Base-by-base conservation (phyloP, 2,113 vertebrate species). In the Pungitius pungitius region DNA sequence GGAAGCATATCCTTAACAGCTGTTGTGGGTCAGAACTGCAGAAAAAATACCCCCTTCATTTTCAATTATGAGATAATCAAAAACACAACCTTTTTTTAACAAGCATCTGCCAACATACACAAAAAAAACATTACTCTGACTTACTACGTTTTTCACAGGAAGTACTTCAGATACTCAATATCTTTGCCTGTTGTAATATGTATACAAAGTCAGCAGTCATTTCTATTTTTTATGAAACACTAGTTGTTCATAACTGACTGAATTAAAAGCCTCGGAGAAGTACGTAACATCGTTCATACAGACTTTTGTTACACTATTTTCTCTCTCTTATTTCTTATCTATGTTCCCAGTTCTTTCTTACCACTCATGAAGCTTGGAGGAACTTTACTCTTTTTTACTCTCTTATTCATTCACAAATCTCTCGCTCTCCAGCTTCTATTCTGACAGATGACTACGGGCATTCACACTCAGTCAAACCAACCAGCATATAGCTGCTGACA, bases 1-100 rank as follows among this genome's bases (percentile, higher is more conserved):
- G 45, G 33, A 74, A 51, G 14, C 12, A 72, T 71, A 55, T 33
- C 73, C 55, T 77, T 42, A 69, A 67, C 71, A 72, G 33, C 52
- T 27, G 40, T 33, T 56, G 14, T 27, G 60, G n/a, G 64, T 24
- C 30, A 54, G 14, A 64, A 59, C 39, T 11, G 24, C 43, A 70
- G 68, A 45, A 69, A 63, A 20, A 54, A 8, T 45, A 45, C 68
- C 9, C 14, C 56, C 62, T 57, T 43, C 2, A 22, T 60, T 18
- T 51, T 42, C 30, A 49, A 63, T 56, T 42, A 59, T 18, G 6
- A 64, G n/a, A 65, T 61, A 57, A 61, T 9, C 37, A 64, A 73
- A 69, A 60, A 61, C 26, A 65, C 26, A 65, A 15, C 33, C 33
- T 68, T 26, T 59, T 59, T 43, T 59, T 8, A 42, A 43, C 7